These are phyloP conservation scores for Zoanthus solanderi DNA, from an alignment of 92 coral and sea anemone species.

Conservation along the genomic window DNA sequence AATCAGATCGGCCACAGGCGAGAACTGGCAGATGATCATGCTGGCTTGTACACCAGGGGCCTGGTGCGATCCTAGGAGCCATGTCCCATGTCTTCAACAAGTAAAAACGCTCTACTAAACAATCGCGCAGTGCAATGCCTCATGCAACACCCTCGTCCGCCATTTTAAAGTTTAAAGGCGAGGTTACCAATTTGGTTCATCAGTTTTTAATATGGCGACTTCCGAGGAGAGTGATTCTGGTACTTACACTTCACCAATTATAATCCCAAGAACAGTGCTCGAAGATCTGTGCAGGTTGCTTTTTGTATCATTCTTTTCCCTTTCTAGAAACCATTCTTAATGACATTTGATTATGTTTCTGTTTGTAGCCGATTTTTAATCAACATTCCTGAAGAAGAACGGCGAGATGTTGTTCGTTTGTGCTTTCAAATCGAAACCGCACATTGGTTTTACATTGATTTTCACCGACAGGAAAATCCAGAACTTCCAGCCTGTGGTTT, in stretches of 20 bases:
- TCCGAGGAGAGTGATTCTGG: conserved; percentile 77
- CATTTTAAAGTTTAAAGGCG: conserved; percentile 25
- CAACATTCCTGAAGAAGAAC: conserved; percentile 94
- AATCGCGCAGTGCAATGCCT: neutral
- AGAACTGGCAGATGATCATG: conserved; percentile 99
- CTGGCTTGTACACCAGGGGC: conserved; percentile 85
- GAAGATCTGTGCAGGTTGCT: conserved; percentile 95
- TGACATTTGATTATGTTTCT: neutral
- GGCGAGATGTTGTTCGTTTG: conserved; percentile 91
- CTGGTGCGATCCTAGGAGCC: conserved; percentile 62
- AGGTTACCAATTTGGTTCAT: conserved; percentile 24
- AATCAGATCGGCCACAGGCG: conserved; percentile 95
- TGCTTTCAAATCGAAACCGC: conserved; percentile 98
- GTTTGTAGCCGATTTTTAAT: conserved; percentile 89
- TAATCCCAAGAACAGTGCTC: conserved; percentile 80
- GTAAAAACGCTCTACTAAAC: neutral
- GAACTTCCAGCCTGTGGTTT: conserved; percentile 92
- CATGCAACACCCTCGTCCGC: neutral
- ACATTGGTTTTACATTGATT: conserved; percentile 98
- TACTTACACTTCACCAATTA: conserved; percentile 47
- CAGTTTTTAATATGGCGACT: conserved; percentile 77
- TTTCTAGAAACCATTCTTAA: neutral
- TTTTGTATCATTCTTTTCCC: neutral
- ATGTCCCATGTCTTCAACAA: conserved; percentile 72
- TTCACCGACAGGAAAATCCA: conserved; percentile 88